Conservation (phyloP, 2,113 vertebrate species). For the Notothenia coriiceps region DNA sequence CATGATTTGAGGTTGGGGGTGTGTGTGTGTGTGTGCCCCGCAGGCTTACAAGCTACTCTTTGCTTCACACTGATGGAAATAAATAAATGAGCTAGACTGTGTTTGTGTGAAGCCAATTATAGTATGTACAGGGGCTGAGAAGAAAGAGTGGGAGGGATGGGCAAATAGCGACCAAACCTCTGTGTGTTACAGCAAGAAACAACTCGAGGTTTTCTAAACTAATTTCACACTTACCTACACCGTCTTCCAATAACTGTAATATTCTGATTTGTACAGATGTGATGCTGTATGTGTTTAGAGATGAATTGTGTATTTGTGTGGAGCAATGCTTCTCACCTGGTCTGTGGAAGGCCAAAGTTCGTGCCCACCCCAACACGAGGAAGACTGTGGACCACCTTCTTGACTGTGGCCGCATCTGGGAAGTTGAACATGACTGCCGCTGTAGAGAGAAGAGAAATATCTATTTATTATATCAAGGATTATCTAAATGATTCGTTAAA, state of each 20-base stretch:
- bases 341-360: constrained; percentile 95
- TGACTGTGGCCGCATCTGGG: constrained; percentile 91
- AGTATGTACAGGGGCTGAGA: constrained; percentile 14
- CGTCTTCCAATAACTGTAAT: not conserved
- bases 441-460: constrained; percentile 69
- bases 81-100: constrained; percentile 78
- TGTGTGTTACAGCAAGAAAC: constrained; percentile 8
- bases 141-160: constrained; percentile 32
- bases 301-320: not conserved
- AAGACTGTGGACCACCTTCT: constrained; percentile 95
- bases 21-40: constrained; percentile 34
- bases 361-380: constrained; percentile 97
- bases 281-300: not conserved
- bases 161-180: not conserved
- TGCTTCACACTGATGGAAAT: constrained; percentile 71
- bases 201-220: not conserved
- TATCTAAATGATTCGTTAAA: not conserved
- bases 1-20: constrained; percentile 4
- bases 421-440: constrained; percentile 98
- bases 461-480: not conserved
- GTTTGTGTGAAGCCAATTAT: constrained; percentile 81
- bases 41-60: constrained; percentile 64
- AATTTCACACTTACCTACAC: not conserved
- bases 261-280: not conserved
- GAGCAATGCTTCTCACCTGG: constrained; percentile 84